Percentiles rank a stretch among this genome's conserved stretches.
Evolutionary conservation across 2,797 vertebrate species (phyloP).

Genomic region (Molossus molossus): DNA sequence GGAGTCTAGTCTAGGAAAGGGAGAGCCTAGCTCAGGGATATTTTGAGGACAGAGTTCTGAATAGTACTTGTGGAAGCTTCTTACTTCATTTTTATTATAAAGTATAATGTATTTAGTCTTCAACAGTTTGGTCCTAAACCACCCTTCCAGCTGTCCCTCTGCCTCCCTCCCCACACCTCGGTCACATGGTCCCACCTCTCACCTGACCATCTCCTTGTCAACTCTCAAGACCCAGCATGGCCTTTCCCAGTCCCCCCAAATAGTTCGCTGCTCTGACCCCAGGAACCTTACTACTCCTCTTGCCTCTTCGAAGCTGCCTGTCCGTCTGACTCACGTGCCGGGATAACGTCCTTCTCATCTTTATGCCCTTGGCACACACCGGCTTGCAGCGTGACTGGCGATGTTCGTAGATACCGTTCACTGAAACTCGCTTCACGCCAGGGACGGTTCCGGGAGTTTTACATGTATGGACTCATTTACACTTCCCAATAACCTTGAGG

Average conservation of each 20-base stretch:
- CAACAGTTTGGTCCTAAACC: neutral
- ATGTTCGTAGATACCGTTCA: accelerated
- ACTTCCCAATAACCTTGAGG: neutral
- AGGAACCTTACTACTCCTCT: neutral
- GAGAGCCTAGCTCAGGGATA: neutral
- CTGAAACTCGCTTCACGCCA: neutral
- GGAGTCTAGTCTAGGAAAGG: conserved; percentile 17
- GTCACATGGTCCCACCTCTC: neutral
- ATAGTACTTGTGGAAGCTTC: neutral
- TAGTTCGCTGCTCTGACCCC: neutral
- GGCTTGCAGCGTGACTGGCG: neutral
- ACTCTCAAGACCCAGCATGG: neutral
- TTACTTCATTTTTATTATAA: conserved; percentile 37
- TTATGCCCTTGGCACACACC: neutral
- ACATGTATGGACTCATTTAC: neutral
- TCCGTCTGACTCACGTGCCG: accelerated
- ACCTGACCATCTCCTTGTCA: neutral
- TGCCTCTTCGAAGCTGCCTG: neutral
- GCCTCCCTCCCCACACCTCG: neutral
- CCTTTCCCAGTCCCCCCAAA: neutral
- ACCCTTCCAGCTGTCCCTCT: neutral
- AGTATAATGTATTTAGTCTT: neutral
- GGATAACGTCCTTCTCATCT: neutral
- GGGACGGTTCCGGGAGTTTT: neutral
- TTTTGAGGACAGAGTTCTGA: neutral